Evolutionary conservation across 2,797 vertebrate species (phyloP), one percentile per base, ranked within the genome.

Genomic region (Acrossocheilus fasciatus): DNA sequence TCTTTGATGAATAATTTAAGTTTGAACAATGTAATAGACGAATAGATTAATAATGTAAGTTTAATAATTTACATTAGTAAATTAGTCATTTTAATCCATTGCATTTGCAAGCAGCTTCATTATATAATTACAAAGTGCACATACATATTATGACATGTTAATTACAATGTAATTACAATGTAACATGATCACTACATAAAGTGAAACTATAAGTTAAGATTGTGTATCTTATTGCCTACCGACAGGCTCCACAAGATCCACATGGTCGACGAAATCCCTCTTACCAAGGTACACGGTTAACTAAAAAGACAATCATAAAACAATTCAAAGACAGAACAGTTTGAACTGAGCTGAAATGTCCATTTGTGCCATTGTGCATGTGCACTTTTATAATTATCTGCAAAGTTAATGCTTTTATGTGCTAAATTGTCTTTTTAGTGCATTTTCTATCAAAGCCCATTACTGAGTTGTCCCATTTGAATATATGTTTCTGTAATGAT

Each of bases 281-380:
- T 98, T 99, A 23, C 98, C 98, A 93, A 99, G 95, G 86, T 99
- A 99, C 70, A 99, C 98, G 0, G 97, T 99, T 91, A 99, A 96
- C 98, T 99, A 92, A 2, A 86, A 80, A 70, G 77, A 2, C 70
- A 23, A 66, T 62, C 39, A 17, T 30, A 30, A 15, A 41, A 14
- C n/a, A 73, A 20, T 68, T 66, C 9, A 52, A 69, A 80, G 30
- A 18, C 2, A 76, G 68, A 52, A 62, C 12, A 41, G n/a, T 9
- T 15, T 23, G 26, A 41, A 52, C 15, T 14, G 30, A 57, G 15
- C 43, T 45, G 59, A 41, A 77, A 77, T 57, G 30, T 12, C 5
- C 9, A 23, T 41, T 17, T 59, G 54, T 39, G 6, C 36, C 12
- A 59, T 39, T 39, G 34, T 17, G 7, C 9, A 10, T 18, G 12